phyloP scores from a whole-genome alignment of 2,888 invertebrate genomes.

The Volucella bombylans region DNA sequence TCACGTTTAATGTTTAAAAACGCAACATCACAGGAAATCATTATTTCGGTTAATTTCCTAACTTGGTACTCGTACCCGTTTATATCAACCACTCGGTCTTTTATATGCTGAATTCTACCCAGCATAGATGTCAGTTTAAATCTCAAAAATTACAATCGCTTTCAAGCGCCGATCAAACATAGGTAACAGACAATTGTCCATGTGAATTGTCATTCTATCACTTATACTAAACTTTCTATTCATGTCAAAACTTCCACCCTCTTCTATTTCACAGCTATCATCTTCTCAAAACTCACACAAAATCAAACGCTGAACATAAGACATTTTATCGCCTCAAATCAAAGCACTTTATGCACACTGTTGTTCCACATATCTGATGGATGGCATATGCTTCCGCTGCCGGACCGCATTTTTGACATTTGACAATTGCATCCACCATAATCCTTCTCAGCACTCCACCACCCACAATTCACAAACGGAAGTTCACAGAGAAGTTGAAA shows the following conservation, averaged over 20 bases:
- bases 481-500: constrained; percentile 46
- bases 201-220: constrained; percentile 67
- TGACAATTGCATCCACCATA: constrained; percentile 14
- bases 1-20: too few species aligned
- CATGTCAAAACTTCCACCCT: constrained; percentile 69
- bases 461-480: constrained; percentile 28
- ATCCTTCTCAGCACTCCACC: background rate
- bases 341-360: constrained; percentile 32
- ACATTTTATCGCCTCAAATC: constrained; percentile 60
- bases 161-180: constrained; percentile 7
- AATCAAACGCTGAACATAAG: constrained; percentile 42
- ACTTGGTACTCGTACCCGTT: too few species aligned
- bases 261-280: constrained; percentile 11
- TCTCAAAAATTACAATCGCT: constrained; percentile 18
- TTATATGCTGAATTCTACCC: too few species aligned
- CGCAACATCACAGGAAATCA: too few species aligned
- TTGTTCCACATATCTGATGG: constrained; percentile 53
- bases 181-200: constrained; percentile 42
- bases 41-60: too few species aligned
- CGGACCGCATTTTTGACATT: constrained; percentile 55
- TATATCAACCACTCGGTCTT: too few species aligned
- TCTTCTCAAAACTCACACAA: constrained; percentile 20
- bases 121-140: background rate
- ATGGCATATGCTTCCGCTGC: constrained; percentile 66
- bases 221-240: constrained; percentile 66